Evolutionary conservation across 2,113 vertebrate species (phyloP).

Genomic region (Muntiacus muntjak): DNA sequence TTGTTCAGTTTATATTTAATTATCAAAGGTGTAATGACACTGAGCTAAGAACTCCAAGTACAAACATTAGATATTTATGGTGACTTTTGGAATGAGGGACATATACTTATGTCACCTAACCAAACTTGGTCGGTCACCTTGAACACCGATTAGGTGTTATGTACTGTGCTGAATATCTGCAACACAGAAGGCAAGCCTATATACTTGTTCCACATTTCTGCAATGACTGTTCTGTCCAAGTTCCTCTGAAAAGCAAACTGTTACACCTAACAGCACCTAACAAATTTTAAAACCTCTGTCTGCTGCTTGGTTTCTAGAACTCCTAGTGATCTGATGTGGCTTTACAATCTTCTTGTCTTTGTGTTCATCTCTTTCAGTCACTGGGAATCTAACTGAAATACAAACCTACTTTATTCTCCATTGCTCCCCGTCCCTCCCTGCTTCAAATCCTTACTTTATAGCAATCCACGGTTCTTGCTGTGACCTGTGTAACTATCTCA

Average conservation of each 20-base stretch:
- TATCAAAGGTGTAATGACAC: not conserved
- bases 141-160: not conserved
- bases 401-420: not conserved
- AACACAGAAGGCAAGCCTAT: not conserved
- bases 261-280: constrained; percentile 13
- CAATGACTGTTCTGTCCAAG: not conserved
- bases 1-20: not conserved
- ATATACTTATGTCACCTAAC: not conserved
- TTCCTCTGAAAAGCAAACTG: not conserved
- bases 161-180: not conserved
- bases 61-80: not conserved
- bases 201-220: not conserved
- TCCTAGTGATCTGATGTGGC: not conserved
- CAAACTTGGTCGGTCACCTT: not conserved
- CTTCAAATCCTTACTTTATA: not conserved
- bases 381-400: not conserved
- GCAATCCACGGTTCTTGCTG: not conserved
- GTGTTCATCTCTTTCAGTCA: not conserved
- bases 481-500: not conserved
- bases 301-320: not conserved
- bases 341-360: not conserved
- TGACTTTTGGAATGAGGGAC: not conserved
- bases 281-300: not conserved
- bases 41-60: not conserved
- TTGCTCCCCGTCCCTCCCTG: not conserved